These are phyloP conservation scores for Hippocampus mohnikei DNA, from an alignment of 2,113 vertebrate species.

Conservation along the genomic window DNA sequence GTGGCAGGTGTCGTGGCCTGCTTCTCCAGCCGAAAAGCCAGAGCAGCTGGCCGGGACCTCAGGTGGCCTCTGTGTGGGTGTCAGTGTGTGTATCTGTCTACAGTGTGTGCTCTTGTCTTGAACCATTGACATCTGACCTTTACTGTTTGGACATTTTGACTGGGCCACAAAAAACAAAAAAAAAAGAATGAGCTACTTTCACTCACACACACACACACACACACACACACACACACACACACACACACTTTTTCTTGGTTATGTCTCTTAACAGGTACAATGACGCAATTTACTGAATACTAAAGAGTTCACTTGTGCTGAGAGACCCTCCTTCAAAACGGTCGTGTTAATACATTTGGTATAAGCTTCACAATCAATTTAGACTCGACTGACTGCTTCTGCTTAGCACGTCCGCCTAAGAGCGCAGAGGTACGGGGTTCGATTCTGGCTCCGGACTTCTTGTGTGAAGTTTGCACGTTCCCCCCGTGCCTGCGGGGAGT, in stretches of 20 bases:
- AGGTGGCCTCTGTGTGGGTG: slow-evolving; percentile 21
- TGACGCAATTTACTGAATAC: not conserved
- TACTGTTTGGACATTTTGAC: not conserved
- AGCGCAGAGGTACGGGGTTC: too few species aligned
- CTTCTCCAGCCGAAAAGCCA: slow-evolving; percentile 46
- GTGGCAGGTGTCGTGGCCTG: slow-evolving; percentile 65
- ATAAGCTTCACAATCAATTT: too few species aligned
- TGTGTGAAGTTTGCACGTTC: too few species aligned
- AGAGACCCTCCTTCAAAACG: too few species aligned
- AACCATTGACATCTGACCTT: not conserved
- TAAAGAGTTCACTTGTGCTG: not conserved
- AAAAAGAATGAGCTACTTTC: not conserved
- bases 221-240: too few species aligned
- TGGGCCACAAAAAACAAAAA: not conserved
- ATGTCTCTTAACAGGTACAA: too few species aligned
- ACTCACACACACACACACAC: not conserved
- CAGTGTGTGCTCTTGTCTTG: slow-evolving; percentile 9
- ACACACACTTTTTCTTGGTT: not conserved
- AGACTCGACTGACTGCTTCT: too few species aligned
- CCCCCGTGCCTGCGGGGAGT: too few species aligned
- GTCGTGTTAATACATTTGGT: too few species aligned
- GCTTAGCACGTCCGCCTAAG: too few species aligned
- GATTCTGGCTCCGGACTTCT: too few species aligned
- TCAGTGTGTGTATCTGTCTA: slow-evolving; percentile 22
- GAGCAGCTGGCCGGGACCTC: slow-evolving; percentile 68